Evolutionary conservation across 2,888 invertebrate genomes (phyloP).

Genomic region (Taenaris catops): DNA sequence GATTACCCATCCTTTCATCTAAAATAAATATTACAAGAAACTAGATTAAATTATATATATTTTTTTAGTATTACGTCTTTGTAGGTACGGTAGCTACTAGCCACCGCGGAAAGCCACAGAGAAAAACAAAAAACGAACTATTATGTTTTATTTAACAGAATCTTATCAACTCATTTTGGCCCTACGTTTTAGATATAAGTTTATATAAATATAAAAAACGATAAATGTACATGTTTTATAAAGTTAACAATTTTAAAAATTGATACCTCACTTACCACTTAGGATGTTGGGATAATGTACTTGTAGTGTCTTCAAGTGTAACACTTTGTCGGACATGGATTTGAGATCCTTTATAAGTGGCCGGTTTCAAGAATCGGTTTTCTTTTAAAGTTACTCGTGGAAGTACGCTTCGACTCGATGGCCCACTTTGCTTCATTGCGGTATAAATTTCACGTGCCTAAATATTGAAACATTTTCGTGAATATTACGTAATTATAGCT

Average conservation of each 20-base stretch:
- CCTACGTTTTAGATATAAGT: too few species aligned
- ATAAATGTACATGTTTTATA: too few species aligned
- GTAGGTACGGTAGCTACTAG: too few species aligned
- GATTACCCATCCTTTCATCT: too few species aligned
- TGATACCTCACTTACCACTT: conserved; percentile 6
- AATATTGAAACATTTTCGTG: conserved; percentile 7
- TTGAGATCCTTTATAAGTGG: conserved; percentile 21
- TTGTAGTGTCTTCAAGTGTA: conserved; percentile 18
- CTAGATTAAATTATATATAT: too few species aligned
- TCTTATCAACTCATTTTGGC: too few species aligned
- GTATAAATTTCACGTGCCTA: conserved; percentile 4
- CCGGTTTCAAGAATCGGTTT: conserved; percentile 18
- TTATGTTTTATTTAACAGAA: too few species aligned
- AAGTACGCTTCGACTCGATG: conserved; percentile 17
- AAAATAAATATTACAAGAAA: too few species aligned
- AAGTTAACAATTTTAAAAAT: conserved; percentile 12
- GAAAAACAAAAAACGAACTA: too few species aligned
- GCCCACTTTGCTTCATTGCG: conserved; percentile 12
- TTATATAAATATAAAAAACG: too few species aligned
- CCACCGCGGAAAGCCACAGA: too few species aligned
- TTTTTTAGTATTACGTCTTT: too few species aligned
- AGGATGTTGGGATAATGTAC: conserved; percentile 13
- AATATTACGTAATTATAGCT: conserved; percentile 5
- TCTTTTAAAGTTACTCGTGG: conserved; percentile 18
- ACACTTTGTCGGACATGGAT: conserved; percentile 20